Percentiles rank a stretch among this genome's conserved stretches.
These are phyloP conservation scores for Drosophila ogumai DNA, from an alignment of 1,140 invertebrate genomes.

Conservation along the genomic window DNA sequence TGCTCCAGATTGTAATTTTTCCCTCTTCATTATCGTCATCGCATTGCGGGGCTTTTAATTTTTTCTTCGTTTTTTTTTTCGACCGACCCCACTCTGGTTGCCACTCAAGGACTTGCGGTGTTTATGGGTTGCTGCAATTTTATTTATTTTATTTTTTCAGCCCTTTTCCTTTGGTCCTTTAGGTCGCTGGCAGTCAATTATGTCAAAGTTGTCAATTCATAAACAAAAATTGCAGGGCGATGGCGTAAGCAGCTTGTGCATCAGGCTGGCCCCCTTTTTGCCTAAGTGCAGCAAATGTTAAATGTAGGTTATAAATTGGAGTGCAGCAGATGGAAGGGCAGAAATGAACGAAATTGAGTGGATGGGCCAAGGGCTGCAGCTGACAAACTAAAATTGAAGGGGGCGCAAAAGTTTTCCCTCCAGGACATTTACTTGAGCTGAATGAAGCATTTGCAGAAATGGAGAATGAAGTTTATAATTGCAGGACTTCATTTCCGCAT, in stretches of 20 bases:
- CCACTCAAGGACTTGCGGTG: slow-evolving; percentile 68
- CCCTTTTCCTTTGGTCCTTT: slow-evolving; percentile 12
- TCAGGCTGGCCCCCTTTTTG: slow-evolving; percentile 4
- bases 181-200: slow-evolving; percentile 73
- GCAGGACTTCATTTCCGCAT: slow-evolving; percentile 16
- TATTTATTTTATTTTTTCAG: slow-evolving; percentile 35
- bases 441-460: slow-evolving; percentile 7
- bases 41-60: slow-evolving; percentile 51
- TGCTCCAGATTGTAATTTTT: slow-evolving; percentile 38
- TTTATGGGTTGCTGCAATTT: slow-evolving; percentile 77
- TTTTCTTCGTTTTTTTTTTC: slow-evolving; percentile 28
- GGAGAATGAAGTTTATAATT: slow-evolving; percentile 22
- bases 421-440: neutral
- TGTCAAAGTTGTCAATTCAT: slow-evolving; percentile 82
- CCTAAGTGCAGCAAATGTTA: slow-evolving; percentile 53
- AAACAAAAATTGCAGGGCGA: slow-evolving; percentile 65
- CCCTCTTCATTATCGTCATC: slow-evolving; percentile 51
- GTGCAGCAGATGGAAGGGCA: slow-evolving; percentile 34
- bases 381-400: slow-evolving; percentile 28
- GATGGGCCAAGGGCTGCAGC: slow-evolving; percentile 14
- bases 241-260: slow-evolving; percentile 63
- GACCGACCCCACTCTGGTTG: slow-evolving; percentile 3
- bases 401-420: slow-evolving; percentile 14
- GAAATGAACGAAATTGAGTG: slow-evolving; percentile 13
- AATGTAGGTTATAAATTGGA: slow-evolving; percentile 75